Percentiles rank a stretch among this genome's conserved stretches.
These are phyloP conservation scores for Smutsia temminckii DNA, from an alignment of 2,797 vertebrate species.

Conservation along the genomic window DNA sequence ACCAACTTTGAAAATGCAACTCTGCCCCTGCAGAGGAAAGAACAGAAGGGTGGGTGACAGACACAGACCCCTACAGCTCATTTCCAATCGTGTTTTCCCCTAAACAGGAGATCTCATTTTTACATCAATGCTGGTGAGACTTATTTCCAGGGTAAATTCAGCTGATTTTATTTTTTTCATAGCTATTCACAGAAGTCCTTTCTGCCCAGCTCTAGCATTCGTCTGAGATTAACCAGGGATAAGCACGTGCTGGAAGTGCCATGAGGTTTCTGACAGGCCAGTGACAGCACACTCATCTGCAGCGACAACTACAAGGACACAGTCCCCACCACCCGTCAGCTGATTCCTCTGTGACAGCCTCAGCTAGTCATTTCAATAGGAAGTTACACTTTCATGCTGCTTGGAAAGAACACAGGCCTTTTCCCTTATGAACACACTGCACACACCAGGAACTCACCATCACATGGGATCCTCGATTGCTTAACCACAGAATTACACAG, in stretches of 20 bases:
- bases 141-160: neutral
- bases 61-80: neutral
- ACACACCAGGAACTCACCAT: accelerated
- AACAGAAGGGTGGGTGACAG: neutral
- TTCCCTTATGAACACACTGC: neutral
- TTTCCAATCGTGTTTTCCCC: neutral
- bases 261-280: neutral
- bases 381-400: accelerated
- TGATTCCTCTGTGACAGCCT: accelerated
- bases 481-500: accelerated
- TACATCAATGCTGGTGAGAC: neutral
- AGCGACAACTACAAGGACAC: neutral
- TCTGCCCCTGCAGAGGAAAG: neutral
- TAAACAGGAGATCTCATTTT: neutral
- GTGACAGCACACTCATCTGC: neutral
- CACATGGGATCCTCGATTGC: accelerated
- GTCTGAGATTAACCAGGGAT: neutral
- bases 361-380: neutral
- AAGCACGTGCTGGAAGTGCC: neutral
- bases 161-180: neutral
- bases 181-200: neutral
- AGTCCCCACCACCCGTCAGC: accelerated
- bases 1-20: neutral
- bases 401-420: no score
- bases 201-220: neutral